These are phyloP conservation scores for Lycophotia porphyrea DNA, from an alignment of 2,888 invertebrate species.

Conservation along the genomic window DNA sequence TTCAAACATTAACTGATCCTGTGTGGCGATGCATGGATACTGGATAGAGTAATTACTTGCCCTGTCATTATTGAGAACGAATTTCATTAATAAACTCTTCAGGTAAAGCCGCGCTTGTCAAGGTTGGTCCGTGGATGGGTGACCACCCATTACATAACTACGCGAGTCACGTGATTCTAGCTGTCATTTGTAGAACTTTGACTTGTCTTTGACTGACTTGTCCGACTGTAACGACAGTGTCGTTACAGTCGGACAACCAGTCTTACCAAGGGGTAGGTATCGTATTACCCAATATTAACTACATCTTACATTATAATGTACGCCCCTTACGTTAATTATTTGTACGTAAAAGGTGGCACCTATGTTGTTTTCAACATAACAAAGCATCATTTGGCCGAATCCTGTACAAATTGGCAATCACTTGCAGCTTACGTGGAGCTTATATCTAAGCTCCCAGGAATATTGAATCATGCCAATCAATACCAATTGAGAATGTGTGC, in stretches of 20 bases:
- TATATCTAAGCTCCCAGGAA: not conserved
- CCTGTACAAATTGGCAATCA: slow-evolving; percentile 43
- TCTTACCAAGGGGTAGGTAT: no score
- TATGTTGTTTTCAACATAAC: not conserved
- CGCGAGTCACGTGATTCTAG: no score
- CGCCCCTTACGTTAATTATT: no score
- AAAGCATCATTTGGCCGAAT: not conserved
- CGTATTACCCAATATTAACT: no score
- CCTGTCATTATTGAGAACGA: not conserved
- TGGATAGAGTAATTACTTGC: slow-evolving; percentile 16
- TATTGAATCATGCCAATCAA: slow-evolving; percentile 15
- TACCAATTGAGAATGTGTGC: not conserved
- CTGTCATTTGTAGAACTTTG: no score
- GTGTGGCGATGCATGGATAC: slow-evolving; percentile 20
- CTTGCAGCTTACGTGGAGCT: slow-evolving; percentile 22
- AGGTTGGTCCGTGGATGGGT: not conserved
- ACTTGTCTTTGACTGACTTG: no score
- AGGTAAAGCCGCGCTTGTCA: not conserved
- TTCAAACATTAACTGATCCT: slow-evolving; percentile 43
- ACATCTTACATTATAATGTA: no score
- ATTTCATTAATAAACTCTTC: not conserved
- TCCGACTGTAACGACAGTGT: no score
- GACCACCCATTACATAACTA: no score
- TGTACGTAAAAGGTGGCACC: not conserved
- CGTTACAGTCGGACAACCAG: no score